Evolutionary conservation across 2,113 vertebrate genomes (phyloP), one percentile per base, ranked within the genome.

Genomic region (Pelmatolapia mariae): DNA sequence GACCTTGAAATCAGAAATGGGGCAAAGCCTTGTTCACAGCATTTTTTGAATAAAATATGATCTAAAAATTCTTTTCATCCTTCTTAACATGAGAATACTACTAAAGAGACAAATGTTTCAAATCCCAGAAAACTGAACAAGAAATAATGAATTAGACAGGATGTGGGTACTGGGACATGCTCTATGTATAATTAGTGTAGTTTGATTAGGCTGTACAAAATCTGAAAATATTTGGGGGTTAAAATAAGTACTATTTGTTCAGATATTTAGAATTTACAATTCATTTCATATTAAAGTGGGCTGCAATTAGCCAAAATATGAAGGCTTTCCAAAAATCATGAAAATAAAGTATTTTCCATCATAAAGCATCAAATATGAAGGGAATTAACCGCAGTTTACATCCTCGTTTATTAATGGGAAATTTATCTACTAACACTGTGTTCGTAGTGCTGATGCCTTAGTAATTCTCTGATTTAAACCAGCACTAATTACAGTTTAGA

Each of bases 21-120:
- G 31, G 33, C 6, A 13, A 66, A 66, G 3, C 61, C 33, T 38
- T 22, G n/a, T 68, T 3, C 63, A 68, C 11, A 40, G 63, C 11
- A 40, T 43, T 71, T 71, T 43, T 43, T 24, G 12, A 43, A 24
- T 24, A 24, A 71, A 71, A 71, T 43, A 16, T 68, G 63, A 40
- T 22, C n/a, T 0, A 8, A 22, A 22, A 68, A 15, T 15, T 22
- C 0, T 40, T 40, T 22, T 68, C 36, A 40, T 71, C n/a, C 12
- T 43, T 71, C 38, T 71, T 43, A 8, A 24, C 38, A 71, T 24
- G 12, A 71, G 7, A 43, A 24, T 43, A 43, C n/a, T 71, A 43
- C n/a, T 43, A 43, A 24, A 71, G 36, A 43, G 12, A 71, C 56
- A 31, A 40, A 43, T 40, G 36, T 24, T 16, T 71, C 5, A n/a